These are phyloP conservation scores for Sepiola atlantica DNA, from an alignment of 2,888 invertebrate genomes.

Conservation along the genomic window DNA sequence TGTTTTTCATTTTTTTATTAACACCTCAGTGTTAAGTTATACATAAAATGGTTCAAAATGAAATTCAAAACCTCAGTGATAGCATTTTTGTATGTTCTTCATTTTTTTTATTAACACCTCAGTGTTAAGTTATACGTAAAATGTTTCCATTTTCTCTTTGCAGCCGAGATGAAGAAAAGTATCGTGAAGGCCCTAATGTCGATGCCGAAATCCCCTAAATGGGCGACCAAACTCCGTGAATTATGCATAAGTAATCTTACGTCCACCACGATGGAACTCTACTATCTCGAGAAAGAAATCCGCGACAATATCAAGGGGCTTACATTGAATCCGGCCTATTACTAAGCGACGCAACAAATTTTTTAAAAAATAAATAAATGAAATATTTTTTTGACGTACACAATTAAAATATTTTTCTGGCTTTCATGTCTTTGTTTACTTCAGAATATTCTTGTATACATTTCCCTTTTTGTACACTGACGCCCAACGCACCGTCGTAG, in stretches of 20 bases:
- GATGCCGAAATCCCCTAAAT: slow-evolving; percentile 57
- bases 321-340: slow-evolving; percentile 60
- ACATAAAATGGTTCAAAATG: too few species aligned
- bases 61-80: too few species aligned
- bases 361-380: neutral
- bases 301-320: slow-evolving; percentile 55
- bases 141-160: slow-evolving; percentile 44
- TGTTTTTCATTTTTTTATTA: too few species aligned
- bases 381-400: neutral
- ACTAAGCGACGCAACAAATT: slow-evolving; percentile 54
- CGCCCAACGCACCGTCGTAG: too few species aligned
- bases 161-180: slow-evolving; percentile 60
- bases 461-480: too few species aligned
- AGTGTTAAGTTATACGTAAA: too few species aligned
- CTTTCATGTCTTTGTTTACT: neutral
- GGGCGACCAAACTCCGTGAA: slow-evolving; percentile 56
- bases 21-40: too few species aligned
- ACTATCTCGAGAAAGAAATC: slow-evolving; percentile 59
- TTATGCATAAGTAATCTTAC: slow-evolving; percentile 59
- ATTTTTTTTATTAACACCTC: too few species aligned
- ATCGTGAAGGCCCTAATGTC: slow-evolving; percentile 61
- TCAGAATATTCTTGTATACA: too few species aligned
- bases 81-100: too few species aligned
- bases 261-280: slow-evolving; percentile 57
- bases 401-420: neutral